Conservation (phyloP, 2,888 invertebrate genomes). For the Trichogramma dendrolimi region DNA sequence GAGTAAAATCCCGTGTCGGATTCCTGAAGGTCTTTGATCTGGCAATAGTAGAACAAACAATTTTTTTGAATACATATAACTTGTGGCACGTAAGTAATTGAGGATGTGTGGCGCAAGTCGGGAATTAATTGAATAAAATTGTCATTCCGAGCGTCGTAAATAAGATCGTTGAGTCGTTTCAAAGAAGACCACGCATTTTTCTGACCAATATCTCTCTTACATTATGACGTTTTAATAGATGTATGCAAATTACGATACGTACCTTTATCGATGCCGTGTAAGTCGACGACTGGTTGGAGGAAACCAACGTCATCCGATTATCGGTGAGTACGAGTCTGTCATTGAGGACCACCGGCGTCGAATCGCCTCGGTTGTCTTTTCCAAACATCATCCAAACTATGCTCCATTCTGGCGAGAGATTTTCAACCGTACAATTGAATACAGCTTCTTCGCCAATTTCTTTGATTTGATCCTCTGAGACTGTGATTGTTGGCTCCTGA, state of each 20-base stretch:
- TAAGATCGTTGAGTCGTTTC: no score
- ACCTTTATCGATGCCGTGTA: conserved; percentile 20
- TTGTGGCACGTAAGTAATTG: no score
- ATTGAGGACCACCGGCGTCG: conserved; percentile 8
- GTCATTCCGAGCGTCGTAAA: no score
- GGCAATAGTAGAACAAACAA: not conserved
- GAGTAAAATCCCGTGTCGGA: conserved; percentile 25
- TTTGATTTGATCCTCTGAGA: conserved; percentile 21
- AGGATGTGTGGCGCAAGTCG: no score
- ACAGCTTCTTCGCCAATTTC: conserved; percentile 20
- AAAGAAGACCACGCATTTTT: no score
- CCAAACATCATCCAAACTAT: conserved; percentile 23
- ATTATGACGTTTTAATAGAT: not conserved
- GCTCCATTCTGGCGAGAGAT: conserved; percentile 6
- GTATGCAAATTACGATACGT: not conserved
- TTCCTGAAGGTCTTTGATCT: conserved; percentile 25
- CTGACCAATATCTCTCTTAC: no score
- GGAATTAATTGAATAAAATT: no score
- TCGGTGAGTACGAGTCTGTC: conserved; percentile 7
- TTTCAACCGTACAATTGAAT: conserved; percentile 24
- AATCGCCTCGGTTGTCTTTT: conserved; percentile 9
- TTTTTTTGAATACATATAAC: not conserved
- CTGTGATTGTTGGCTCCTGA: conserved; percentile 16
- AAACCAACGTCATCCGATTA: conserved; percentile 9
- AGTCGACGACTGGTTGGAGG: conserved; percentile 2